Conservation (phyloP, 2,113 vertebrate species). For the Xenus cinereus region DNA sequence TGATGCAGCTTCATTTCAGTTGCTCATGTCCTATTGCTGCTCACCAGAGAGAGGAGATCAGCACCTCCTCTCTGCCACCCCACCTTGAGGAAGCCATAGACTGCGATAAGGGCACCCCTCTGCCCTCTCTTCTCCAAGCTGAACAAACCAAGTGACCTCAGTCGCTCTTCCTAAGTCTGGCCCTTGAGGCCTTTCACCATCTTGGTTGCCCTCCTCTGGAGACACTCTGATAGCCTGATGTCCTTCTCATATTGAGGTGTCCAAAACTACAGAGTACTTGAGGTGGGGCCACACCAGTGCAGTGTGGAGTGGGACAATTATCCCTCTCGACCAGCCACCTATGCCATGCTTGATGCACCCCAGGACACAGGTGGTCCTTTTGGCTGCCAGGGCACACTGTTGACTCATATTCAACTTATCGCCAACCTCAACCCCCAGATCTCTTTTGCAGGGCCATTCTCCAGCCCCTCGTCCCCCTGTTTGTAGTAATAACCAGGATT, state of each 20-base stretch:
- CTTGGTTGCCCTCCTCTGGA: not conserved
- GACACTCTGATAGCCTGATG: too few relatives aligned
- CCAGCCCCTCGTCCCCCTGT: accelerated
- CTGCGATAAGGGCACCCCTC: accelerated
- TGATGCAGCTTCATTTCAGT: not conserved
- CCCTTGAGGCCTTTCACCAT: not conserved
- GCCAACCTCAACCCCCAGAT: not conserved
- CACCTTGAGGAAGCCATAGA: not conserved
- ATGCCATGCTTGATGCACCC: not conserved
- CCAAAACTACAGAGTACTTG: not conserved
- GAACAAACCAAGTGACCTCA: not conserved
- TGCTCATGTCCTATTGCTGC: accelerated
- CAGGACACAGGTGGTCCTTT: accelerated
- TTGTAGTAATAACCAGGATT: not conserved
- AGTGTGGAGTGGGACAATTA: not conserved
- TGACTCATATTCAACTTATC: not conserved
- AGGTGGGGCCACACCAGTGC: not conserved
- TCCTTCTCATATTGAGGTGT: not conserved
- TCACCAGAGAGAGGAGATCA: not conserved
- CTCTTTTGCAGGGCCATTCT: accelerated
- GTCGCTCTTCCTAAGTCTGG: accelerated
- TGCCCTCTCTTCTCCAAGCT: not conserved
- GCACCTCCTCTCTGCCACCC: not conserved
- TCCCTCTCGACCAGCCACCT: accelerated
- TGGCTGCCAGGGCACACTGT: not conserved